Evolutionary conservation across 2,113 vertebrate species (phyloP).

Genomic region (Manacus vitellinus): DNA sequence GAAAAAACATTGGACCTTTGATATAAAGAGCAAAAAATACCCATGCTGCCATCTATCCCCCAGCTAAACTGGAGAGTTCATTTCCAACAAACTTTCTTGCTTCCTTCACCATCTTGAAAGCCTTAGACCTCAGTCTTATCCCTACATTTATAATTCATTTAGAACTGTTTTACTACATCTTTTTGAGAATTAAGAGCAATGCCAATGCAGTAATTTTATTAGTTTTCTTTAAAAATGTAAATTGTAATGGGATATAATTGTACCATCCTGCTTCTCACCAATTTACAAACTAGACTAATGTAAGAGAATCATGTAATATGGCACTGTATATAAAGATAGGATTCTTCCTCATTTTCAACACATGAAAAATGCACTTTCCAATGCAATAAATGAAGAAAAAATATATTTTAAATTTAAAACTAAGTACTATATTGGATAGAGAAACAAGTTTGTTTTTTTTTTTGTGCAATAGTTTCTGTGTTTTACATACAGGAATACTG

Average conservation of each 20-base stretch:
- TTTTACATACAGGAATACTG: fast-evolving
- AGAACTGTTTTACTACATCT: conserved; percentile 41
- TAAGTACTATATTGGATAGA: not conserved
- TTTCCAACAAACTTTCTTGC: not conserved
- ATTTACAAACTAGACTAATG: conserved; percentile 35
- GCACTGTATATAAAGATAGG: not conserved
- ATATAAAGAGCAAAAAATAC: not conserved
- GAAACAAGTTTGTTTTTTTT: not conserved
- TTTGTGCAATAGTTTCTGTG: not conserved
- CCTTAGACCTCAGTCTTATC: conserved; percentile 24
- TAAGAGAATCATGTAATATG: not conserved
- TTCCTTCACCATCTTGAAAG: not conserved
- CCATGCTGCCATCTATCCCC: not conserved
- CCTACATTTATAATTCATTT: conserved; percentile 61
- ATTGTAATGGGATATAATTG: conserved; percentile 62
- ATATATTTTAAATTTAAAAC: not conserved
- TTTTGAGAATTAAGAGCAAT: conserved; percentile 55
- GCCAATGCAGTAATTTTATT: conserved; percentile 31
- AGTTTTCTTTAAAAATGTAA: conserved; percentile 57
- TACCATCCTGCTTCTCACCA: conserved; percentile 46
- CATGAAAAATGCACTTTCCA: not conserved
- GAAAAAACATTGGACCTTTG: not conserved
- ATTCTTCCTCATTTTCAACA: not conserved
- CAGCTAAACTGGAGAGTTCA: not conserved
- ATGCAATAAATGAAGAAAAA: not conserved